A percentile compares a stretch with the other conserved stretches of the same genome.
Evolutionary conservation across 2,888 invertebrate species (phyloP).

Genomic region (Oligia latruncula): DNA sequence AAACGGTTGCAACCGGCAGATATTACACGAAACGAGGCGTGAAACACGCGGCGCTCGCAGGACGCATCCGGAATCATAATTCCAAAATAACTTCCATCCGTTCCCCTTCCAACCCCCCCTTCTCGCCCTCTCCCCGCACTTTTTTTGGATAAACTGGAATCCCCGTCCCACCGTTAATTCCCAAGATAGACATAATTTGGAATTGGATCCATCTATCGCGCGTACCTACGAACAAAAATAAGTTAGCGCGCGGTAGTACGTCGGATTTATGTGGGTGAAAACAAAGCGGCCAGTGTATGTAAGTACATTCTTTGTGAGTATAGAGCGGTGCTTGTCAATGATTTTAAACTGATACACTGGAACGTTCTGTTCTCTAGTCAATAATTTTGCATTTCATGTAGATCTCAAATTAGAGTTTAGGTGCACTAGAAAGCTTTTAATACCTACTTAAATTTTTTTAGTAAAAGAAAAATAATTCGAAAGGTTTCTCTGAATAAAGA

Average conservation of each 20-base stretch:
- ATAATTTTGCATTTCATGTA: not conserved
- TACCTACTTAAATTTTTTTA: not conserved
- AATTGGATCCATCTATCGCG: constrained; percentile 91
- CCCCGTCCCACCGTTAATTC: constrained; percentile 89
- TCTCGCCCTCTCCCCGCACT: constrained; percentile 75
- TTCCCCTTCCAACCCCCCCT: constrained; percentile 75
- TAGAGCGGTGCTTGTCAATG: constrained; percentile 63
- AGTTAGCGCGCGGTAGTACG: constrained; percentile 81
- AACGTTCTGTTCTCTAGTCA: not conserved
- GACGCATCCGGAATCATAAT: constrained; percentile 90
- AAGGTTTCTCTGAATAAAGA: not conserved
- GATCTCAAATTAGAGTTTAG: not conserved
- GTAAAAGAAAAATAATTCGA: not conserved
- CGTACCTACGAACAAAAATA: constrained; percentile 88
- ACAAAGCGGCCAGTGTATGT: constrained; percentile 75
- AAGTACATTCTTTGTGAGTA: constrained; percentile 66
- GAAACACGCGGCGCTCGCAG: constrained; percentile 86
- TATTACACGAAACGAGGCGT: constrained; percentile 88
- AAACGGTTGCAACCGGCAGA: constrained; percentile 83
- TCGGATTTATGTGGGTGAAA: constrained; percentile 86
- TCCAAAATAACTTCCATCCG: constrained; percentile 89
- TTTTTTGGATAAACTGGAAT: constrained; percentile 90
- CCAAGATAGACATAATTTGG: constrained; percentile 91
- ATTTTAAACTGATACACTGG: constrained; percentile 32
- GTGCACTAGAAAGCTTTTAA: not conserved